Evolutionary conservation across 2,113 vertebrate genomes (phyloP).

Genomic region (Pica pica): DNA sequence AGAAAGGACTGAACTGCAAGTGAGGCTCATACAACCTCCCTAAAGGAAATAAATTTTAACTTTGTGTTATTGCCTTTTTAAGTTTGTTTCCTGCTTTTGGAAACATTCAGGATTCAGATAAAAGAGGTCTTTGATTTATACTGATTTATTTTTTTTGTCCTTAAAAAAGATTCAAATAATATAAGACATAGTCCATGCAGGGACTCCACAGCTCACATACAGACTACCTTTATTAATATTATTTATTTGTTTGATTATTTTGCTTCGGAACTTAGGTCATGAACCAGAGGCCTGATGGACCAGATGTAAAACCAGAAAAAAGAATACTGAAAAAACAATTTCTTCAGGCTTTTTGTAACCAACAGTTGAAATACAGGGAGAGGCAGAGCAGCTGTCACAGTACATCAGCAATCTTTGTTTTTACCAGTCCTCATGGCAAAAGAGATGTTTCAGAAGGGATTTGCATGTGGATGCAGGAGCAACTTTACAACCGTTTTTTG

Average conservation of each 20-base stretch:
- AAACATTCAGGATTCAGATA: background rate
- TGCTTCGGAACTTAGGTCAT: background rate
- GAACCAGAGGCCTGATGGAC: background rate
- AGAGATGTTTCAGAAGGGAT: background rate
- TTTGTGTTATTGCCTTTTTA: background rate
- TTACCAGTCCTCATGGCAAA: background rate
- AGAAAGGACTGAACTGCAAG: background rate
- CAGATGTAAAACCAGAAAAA: background rate
- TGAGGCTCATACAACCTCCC: background rate
- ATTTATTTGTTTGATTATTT: background rate
- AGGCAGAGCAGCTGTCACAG: background rate
- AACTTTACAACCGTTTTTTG: background rate
- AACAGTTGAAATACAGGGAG: background rate
- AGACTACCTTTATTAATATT: background rate
- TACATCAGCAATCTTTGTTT: background rate
- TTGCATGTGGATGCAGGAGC: background rate
- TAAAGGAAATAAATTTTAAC: background rate
- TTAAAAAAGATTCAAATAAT: background rate
- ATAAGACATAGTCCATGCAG: fast-evolving
- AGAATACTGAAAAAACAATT: background rate
- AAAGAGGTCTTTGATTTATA: background rate
- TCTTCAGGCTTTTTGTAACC: background rate
- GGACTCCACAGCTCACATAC: background rate
- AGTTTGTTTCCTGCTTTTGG: background rate
- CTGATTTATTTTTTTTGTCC: background rate